Base-by-base conservation (phyloP, 2,113 vertebrate genomes). In the Python bivittatus region DNA sequence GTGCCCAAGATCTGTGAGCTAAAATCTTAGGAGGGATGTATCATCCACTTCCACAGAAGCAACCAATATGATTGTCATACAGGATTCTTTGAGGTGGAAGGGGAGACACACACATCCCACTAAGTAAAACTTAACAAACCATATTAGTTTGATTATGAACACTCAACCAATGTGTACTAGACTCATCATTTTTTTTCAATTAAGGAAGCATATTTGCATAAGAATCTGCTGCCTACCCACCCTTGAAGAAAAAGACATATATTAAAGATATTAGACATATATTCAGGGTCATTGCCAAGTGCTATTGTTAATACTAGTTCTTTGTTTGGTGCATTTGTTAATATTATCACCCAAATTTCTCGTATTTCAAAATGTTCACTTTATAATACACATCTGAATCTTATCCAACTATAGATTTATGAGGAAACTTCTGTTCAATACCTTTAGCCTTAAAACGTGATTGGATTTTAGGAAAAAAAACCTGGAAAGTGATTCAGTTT, bases 381-480 rank as follows among this genome's bases (percentile, higher is more conserved):
- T 79, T 79, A 79, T 79, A 79, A 79, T 79, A 6, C 38, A n/a
- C 68, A 79, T 38, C 52, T 89, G 58, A 52, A 89, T 4, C 56
- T 53, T 61, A 44, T 3, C 57, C 11, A 64, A 25, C 4, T n/a
- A 15, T 52, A 33, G 44, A 87, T 29, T 72, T 72, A 27, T 87
- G 48, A 53, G 4, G 12, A 72, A 72, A 68, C 23, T 61, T 91
- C 1, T 91, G 68, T 8, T 86, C 44, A 27, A 54, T 17, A 64
- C n/a, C 29, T 64, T 48, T 52, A 48, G 25, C 33, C 8, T 27
- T 90, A 84, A 57, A 91, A 64, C 29, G 27, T 90, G 84, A 12
- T 93, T 84, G 92, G 52, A 20, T n/a, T 89, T 68, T 72, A 48
- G 13, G n/a, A 61, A 6, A 44, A 60, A 94, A 79, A 22, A n/a